phyloP scores from a whole-genome alignment of 2,113 vertebrate species.

The Anarhynchus alexandrinus region DNA sequence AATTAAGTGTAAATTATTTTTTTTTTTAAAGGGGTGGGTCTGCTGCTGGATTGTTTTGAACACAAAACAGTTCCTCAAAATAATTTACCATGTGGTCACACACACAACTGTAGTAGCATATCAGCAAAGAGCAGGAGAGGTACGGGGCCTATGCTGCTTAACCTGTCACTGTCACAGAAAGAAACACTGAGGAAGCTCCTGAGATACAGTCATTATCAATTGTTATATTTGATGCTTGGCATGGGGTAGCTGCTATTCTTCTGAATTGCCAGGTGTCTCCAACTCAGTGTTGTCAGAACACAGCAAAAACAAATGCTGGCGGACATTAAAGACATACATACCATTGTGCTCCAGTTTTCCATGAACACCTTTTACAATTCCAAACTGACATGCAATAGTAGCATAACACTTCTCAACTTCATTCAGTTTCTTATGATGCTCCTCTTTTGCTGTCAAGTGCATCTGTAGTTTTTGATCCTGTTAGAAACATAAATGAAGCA shows the following conservation, averaged over 20 bases:
- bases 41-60: background rate
- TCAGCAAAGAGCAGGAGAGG: background rate
- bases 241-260: background rate
- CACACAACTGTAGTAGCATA: background rate
- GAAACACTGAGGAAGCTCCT: background rate
- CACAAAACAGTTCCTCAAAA: background rate
- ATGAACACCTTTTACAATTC: conserved; percentile 80
- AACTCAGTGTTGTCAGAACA: background rate
- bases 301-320: background rate
- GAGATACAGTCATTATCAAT: background rate
- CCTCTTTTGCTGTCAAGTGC: conserved; percentile 84
- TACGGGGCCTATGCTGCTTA: background rate
- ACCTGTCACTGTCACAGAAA: background rate
- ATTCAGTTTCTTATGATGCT: conserved; percentile 84
- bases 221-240: background rate
- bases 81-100: background rate
- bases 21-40: background rate
- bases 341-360: conserved; percentile 86
- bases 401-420: conserved; percentile 87
- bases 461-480: conserved; percentile 90
- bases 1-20: background rate
- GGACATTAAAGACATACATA: conserved; percentile 51
- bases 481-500: background rate
- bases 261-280: background rate
- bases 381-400: conserved; percentile 80